phyloP scores from a whole-genome alignment of 2,888 invertebrate genomes.

The Chrysina gloriosa region DNA sequence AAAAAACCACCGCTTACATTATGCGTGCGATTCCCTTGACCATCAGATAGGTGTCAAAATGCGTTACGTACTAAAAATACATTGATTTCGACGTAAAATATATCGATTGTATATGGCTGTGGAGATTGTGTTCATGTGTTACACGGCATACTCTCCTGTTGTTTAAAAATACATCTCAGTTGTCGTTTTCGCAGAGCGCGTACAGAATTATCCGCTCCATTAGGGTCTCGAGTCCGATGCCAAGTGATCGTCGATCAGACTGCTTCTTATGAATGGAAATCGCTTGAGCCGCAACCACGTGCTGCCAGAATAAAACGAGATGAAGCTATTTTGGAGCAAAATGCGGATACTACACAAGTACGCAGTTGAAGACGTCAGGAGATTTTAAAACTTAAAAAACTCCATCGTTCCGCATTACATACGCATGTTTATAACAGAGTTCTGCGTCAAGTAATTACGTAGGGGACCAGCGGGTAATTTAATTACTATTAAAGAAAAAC shows the following conservation, averaged over 20 bases:
- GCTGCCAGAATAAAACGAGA: conserved; percentile 13
- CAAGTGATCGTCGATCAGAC: conserved; percentile 22
- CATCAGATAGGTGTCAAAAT: conserved; percentile 30
- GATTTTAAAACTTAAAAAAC: conserved; percentile 8
- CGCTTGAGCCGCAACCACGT: conserved; percentile 7
- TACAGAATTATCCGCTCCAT: conserved; percentile 35
- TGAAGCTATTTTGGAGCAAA: conserved; percentile 14
- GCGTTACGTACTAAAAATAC: conserved; percentile 25
- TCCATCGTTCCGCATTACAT: background rate
- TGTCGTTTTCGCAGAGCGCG: conserved; percentile 18
- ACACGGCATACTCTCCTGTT: conserved; percentile 15
- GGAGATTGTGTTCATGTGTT: conserved; percentile 4
- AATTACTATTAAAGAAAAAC: background rate
- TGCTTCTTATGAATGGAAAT: conserved; percentile 31
- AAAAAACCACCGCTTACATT: background rate
- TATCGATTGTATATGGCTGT: conserved; percentile 6
- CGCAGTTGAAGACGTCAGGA: background rate
- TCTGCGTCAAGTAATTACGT: conserved; percentile 1
- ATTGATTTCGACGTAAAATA: conserved; percentile 12
- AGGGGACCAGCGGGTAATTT: background rate
- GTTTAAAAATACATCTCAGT: conserved; percentile 24
- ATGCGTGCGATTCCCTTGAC: conserved; percentile 28
- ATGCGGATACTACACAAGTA: conserved; percentile 16
- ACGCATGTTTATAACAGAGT: conserved; percentile 5
- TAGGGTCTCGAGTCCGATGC: conserved; percentile 16